Conservation (phyloP, 1,140 invertebrate species). For the Trichonephila inaurata region DNA sequence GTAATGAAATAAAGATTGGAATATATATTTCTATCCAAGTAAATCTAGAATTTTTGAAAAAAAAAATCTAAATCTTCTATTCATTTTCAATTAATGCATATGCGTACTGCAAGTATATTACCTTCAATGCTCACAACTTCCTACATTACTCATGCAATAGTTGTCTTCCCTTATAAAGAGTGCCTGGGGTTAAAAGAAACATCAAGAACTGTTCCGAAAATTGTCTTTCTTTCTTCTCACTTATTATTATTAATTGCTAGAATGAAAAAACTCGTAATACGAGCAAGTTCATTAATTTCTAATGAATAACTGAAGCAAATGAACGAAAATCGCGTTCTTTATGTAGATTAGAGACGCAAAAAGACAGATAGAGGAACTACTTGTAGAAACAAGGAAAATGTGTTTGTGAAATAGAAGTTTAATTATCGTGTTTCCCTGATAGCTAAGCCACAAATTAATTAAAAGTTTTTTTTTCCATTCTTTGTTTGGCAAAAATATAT, state of each 20-base stretch:
- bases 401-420: conserved; percentile 55
- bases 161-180: neutral
- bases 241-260: conserved; percentile 59
- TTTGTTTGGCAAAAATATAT: conserved; percentile 2
- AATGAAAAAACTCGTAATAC: conserved; percentile 47
- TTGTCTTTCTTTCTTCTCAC: conserved; percentile 35
- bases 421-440: conserved; percentile 54
- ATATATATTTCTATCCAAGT: no score
- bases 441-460: conserved; percentile 59
- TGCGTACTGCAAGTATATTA: no score
- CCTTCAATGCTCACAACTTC: neutral
- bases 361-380: neutral
- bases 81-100: no score
- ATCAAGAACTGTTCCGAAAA: conserved; percentile 10
- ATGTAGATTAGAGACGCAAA: conserved; percentile 53
- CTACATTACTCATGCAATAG: neutral
- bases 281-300: conserved; percentile 54
- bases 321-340: conserved; percentile 38
- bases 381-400: neutral
- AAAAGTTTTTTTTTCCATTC: neutral
- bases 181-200: neutral
- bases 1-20: no score
- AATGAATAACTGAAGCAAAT: conserved; percentile 61
- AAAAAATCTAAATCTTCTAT: neutral
- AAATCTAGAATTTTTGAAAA: neutral